phyloP scores from a whole-genome alignment of 1,140 invertebrate species.

The Aphelinus atriplicis region DNA sequence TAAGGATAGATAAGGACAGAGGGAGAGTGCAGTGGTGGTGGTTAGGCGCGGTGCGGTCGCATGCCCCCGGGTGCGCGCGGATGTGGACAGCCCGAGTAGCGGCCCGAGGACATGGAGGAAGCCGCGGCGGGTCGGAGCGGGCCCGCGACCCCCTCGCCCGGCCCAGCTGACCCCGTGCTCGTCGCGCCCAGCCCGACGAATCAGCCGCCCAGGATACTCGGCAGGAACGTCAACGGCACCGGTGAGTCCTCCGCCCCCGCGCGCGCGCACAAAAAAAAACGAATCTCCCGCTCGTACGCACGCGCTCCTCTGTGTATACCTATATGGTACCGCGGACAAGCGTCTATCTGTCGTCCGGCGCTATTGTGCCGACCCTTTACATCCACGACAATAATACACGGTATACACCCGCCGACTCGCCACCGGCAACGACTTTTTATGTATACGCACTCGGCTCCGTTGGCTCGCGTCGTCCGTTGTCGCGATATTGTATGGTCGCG shows the following conservation, averaged over 20 bases:
- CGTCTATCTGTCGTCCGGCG: too few species aligned
- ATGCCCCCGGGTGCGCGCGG: constrained; percentile 7
- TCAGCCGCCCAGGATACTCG: constrained; percentile 54
- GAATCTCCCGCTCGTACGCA: constrained; percentile 31
- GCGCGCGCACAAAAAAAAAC: constrained; percentile 35
- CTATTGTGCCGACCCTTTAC: too few species aligned
- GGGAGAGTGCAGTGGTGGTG: not conserved
- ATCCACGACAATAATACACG: too few species aligned
- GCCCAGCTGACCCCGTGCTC: constrained; percentile 45
- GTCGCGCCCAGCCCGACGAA: constrained; percentile 32
- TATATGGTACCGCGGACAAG: too few species aligned
- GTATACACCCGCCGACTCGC: too few species aligned
- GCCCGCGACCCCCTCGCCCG: constrained; percentile 52
- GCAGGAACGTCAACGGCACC: constrained; percentile 65
- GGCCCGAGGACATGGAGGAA: constrained; percentile 28
- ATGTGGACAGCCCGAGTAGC: constrained; percentile 14
- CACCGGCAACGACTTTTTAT: too few species aligned
- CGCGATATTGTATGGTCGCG: too few species aligned
- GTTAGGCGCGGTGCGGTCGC: constrained; percentile 6
- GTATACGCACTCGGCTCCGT: too few species aligned
- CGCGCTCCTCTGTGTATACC: too few species aligned
- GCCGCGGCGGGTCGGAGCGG: constrained; percentile 43
- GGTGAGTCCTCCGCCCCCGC: constrained; percentile 52
- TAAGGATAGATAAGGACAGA: too few species aligned
- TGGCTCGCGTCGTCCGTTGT: too few species aligned